Evolutionary conservation across 2,888 invertebrate genomes (phyloP), one percentile per base, ranked within the genome.

Genomic region (Stegophylla sp.): DNA sequence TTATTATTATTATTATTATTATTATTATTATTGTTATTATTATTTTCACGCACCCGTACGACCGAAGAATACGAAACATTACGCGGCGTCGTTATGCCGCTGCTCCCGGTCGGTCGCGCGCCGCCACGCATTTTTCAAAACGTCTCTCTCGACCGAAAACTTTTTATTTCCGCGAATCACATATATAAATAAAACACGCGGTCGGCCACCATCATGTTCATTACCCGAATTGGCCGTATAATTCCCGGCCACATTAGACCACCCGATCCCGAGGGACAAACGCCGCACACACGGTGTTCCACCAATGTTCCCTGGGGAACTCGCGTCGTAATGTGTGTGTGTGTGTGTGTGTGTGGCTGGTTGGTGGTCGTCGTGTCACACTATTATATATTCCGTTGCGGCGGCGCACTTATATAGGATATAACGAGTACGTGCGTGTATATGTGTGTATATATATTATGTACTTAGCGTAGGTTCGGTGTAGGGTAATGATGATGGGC

Each of bases 201-300:
- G 34, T 7, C 3, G 34, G 3, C 34, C 4, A 5, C 4, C 34
- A 34, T 51, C 51, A 75, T 51, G 74, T 48, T 75, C 74, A 75
- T 75, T 75, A 75, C 20, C 34, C 74, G 63, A 63, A 75, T 75
- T 75, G 74, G 74, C 74, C 51, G 51, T 51, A 51, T 75, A 75
- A 76, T 76, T 66, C 41, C 75, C 43, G 64, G 41, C 26, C 64
- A 66, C 75, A 76, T 76, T 76, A 76, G 75, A 66, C 23, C 13
- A 66, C 23, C 13, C 51, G 41, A 53, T 26, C 75, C n/a, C 75
- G n/a, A 26, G 75, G 75, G 75, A 63, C 12, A 4, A 34, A 51
- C 74, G 34, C 48, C n/a, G n/a, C n/a, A n/a, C n/a, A n/a, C n/a
- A n/a, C n/a, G n/a, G n/a, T n/a, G 48, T 48, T 34, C 63, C 34